Conservation (phyloP, 2,797 vertebrate species). For the Parauchenoglanis punctatus region DNA sequence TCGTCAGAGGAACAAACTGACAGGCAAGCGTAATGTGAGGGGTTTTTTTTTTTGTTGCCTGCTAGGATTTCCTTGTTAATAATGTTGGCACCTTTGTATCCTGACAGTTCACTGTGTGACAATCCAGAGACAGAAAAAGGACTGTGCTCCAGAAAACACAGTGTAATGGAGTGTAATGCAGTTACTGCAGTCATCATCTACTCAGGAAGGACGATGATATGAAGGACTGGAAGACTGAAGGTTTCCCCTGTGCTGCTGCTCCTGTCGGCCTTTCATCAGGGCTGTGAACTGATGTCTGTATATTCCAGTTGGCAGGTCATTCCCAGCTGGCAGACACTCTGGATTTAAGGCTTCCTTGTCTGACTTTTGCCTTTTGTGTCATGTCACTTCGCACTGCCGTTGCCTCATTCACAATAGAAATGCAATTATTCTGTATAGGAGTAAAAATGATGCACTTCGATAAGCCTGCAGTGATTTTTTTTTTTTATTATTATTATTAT, state of each 20-base stretch:
- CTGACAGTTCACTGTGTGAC: conserved; percentile 47
- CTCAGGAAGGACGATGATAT: conserved; percentile 39
- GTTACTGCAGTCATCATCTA: conserved; percentile 17
- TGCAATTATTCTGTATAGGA: conserved; percentile 1
- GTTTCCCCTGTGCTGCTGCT: conserved; percentile 16
- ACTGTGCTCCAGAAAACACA: not conserved
- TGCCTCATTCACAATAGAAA: not conserved
- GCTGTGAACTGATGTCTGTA: conserved; percentile 1
- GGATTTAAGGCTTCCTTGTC: conserved; percentile 4
- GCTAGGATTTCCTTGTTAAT: conserved; percentile 1
- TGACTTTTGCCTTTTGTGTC: not conserved
- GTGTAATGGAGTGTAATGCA: conserved; percentile 17
- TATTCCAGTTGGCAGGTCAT: not conserved
- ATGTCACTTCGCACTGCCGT: conserved; percentile 7
- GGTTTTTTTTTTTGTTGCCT: too few relatives aligned
- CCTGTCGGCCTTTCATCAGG: conserved; percentile 19
- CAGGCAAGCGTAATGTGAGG: not conserved
- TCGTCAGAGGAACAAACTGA: not conserved
- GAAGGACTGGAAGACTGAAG: conserved; percentile 2
- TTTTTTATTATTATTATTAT: not conserved
- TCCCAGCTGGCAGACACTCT: conserved; percentile 16
- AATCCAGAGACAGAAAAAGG: conserved; percentile 56
- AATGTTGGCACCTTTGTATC: conserved; percentile 12
- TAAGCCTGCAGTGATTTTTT: not conserved
- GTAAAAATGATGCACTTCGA: not conserved